These are phyloP conservation scores for Drosophila pseudotakahashii DNA, from an alignment of 2,888 invertebrate genomes.

Conservation along the genomic window DNA sequence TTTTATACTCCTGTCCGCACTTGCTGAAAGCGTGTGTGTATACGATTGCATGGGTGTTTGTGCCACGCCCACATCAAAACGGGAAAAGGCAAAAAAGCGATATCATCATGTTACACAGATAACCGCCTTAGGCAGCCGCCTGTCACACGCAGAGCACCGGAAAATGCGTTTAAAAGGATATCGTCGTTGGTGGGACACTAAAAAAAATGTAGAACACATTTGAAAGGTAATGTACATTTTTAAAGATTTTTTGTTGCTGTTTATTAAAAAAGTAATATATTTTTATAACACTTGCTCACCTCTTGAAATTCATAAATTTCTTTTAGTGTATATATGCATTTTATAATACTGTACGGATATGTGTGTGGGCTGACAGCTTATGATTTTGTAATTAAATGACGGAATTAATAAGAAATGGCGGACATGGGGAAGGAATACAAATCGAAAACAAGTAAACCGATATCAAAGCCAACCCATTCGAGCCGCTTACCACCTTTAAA, in stretches of 20 bases:
- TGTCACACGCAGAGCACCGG: conserved; percentile 65
- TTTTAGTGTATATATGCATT: neutral
- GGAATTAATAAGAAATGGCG: conserved; percentile 55
- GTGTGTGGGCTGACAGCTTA: conserved; percentile 65
- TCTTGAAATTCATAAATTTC: neutral
- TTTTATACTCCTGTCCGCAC: conserved; percentile 58
- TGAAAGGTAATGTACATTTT: too few species aligned
- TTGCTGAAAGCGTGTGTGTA: conserved; percentile 7
- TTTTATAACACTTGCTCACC: too few species aligned
- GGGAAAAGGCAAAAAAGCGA: conserved; percentile 23
- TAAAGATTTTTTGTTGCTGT: too few species aligned
- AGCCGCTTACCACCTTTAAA: neutral
- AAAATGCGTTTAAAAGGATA: conserved; percentile 53
- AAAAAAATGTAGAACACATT: neutral
- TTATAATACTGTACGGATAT: neutral
- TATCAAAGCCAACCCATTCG: neutral
- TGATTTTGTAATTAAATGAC: conserved; percentile 78
- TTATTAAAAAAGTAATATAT: too few species aligned
- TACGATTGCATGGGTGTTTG: conserved; percentile 3
- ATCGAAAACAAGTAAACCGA: neutral
- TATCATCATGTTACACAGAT: conserved; percentile 76
- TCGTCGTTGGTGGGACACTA: conserved; percentile 19
- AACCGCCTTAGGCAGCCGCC: conserved; percentile 72
- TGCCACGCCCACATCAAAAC: conserved; percentile 39
- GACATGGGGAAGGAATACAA: neutral